Evolutionary conservation across 1,140 invertebrate species (phyloP).

Genomic region (Listronotus bonariensis): DNA sequence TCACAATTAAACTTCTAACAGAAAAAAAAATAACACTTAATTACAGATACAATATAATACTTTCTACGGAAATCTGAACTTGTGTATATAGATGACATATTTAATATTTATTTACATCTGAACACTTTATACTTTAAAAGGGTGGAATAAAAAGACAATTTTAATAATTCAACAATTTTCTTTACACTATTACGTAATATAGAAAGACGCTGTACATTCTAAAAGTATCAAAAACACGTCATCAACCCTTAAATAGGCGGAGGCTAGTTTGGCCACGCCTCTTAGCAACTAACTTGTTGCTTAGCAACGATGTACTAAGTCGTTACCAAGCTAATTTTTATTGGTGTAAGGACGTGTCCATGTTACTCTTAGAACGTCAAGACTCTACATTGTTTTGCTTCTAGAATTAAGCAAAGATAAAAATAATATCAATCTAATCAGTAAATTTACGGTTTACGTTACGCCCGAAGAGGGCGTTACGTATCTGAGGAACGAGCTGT

Average conservation of each 20-base stretch:
- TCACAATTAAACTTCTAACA: conserved; percentile 4
- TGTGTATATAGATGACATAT: background rate
- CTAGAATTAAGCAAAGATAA: background rate
- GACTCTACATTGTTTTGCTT: background rate
- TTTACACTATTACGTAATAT: too few species aligned
- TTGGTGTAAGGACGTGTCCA: background rate
- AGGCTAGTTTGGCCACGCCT: too few species aligned
- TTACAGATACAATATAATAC: conserved; percentile 6
- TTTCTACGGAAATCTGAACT: conserved; percentile 4
- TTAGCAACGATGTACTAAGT: too few species aligned
- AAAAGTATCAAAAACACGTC: too few species aligned
- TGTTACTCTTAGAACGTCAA: background rate
- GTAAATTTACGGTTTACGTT: conserved; percentile 97
- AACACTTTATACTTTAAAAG: background rate
- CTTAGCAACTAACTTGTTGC: too few species aligned
- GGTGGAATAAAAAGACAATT: too few species aligned
- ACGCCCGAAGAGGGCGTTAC: conserved; percentile 89
- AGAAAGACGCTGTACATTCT: too few species aligned
- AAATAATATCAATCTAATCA: conserved; percentile 69
- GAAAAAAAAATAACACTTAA: conserved; percentile 2
- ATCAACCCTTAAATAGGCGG: too few species aligned
- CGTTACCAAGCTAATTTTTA: too few species aligned
- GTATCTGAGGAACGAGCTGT: conserved; percentile 92
- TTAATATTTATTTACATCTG: conserved; percentile 1
- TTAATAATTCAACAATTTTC: too few species aligned